Base-by-base conservation (phyloP, 2,113 vertebrate genomes). In the Dascyllus trimaculatus region DNA sequence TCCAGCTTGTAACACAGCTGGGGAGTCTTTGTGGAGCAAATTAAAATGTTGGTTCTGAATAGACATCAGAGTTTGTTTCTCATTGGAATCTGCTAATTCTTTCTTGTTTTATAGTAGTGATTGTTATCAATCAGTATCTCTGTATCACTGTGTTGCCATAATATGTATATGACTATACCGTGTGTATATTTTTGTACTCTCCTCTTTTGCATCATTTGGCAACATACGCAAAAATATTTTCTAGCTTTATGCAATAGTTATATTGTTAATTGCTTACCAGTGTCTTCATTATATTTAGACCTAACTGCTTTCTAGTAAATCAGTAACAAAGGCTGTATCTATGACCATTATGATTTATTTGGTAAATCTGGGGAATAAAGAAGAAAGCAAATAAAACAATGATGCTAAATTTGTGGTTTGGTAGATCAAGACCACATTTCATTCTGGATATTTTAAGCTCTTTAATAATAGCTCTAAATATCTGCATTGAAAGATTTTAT, bases 21-120 rank as follows among this genome's bases (percentile, higher is more conserved):
- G 89, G 87, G 71, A 90, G 87, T 87, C 92, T 94, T 94, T 95
- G 93, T 95, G 83, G 88, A 89, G 81, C 43, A 94, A 94, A 95
- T 94, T 93, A 91, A 93, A 94, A 92, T 93, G 78, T 90, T 91
- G 75, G 11, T 48, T 59, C 85, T 95, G 92, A 94, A 95, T 92
- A 92, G 92, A 80, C 59, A 77, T 81, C 85, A 58, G 81, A 71
- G 63, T 58, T 83, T 75, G 75, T 82, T 87, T 76, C 84, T 71
- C 56, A 51, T 52, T 71, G 66, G 52, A 80, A 82, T 91, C 74
- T 53, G 48, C 62, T 66, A 68, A 56, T 90, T 81, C 25, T 21
- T 61, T 61, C 19, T 77, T 66, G 75, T 86, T 91, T 89, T 71
- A 24, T 66, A 17, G 14, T 43, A 78, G 74, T 72, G 51, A 79